phyloP scores from a whole-genome alignment of 1,140 invertebrate genomes.

The Drosophila setifemur region DNA sequence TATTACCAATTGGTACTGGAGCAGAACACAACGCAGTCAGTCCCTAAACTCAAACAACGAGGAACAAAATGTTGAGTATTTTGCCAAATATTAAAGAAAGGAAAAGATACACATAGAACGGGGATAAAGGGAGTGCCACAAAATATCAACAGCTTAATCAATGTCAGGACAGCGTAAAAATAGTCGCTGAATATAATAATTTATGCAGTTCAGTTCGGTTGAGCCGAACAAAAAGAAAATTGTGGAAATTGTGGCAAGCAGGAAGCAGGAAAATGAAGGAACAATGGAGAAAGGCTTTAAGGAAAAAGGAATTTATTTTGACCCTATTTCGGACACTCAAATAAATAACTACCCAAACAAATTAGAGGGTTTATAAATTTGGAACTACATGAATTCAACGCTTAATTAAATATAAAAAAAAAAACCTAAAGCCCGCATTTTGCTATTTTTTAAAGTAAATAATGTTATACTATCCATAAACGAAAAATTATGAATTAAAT shows the following conservation, averaged over 20 bases:
- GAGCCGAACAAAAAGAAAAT: conserved; percentile 38
- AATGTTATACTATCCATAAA: no score
- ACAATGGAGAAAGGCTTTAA: background rate
- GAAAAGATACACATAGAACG: background rate
- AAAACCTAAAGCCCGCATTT: no score
- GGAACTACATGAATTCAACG: no score
- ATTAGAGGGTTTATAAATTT: no score
- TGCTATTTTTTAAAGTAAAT: no score
- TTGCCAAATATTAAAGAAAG: conserved; percentile 19
- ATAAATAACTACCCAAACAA: conserved; percentile 14
- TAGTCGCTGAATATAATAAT: conserved; percentile 65
- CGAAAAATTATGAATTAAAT: no score
- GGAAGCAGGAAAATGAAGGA: background rate
- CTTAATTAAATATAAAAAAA: no score
- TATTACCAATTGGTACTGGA: conserved; percentile 59
- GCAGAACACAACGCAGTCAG: conserved; percentile 14
- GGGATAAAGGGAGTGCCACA: conserved; percentile 15
- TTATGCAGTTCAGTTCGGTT: conserved; percentile 66
- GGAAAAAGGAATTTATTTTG: conserved; percentile 7
- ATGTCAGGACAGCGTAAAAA: conserved; percentile 61
- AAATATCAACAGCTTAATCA: conserved; percentile 69
- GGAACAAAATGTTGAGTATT: conserved; percentile 23
- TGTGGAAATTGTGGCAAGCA: background rate
- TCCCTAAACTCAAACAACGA: conserved; percentile 3
- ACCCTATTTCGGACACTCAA: conserved; percentile 12